Base-by-base conservation (phyloP, 2,888 invertebrate species). In the Catocala nupta region DNA sequence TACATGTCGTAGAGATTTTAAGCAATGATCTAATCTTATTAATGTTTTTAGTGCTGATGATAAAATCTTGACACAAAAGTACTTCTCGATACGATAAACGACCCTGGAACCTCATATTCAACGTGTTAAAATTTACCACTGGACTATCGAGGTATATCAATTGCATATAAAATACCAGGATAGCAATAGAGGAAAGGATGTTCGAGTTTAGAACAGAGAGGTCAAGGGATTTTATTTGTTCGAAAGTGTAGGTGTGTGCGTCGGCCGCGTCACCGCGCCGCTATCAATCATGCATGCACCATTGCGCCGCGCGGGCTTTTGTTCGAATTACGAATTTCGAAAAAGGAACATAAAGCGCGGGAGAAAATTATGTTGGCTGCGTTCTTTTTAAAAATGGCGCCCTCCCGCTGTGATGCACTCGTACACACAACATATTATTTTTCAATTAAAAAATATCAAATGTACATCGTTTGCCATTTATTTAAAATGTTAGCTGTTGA, bases 251-350 rank as follows among this genome's bases (percentile, higher is more conserved):
- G 74, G 66, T 68, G 73, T 71, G 78, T 68, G 56, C 78, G 83
- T 87, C 85, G 79, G 83, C 84, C 86, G 79, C 88, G 90, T 92
- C 92, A 91, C 86, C 86, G 89, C 82, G 68, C 83, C 87, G 89
- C 92, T 90, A 93, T 93, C 93, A 92, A 93, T 93, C 93, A 93
- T 91, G 89, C 89, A 91, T 92, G 93, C 93, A 88, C 92, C 93
- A 91, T 92, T 92, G 93, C 91, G 87, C 87, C 81, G 88, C 83
- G 88, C 87, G 85, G 83, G 91, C 92, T 92, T 92, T 93, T 91
- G 92, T 93, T 91, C 90, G 88, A 90, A 90, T 91, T 90, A 91
- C 92, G 88, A 89, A 91, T 90, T 91, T 89, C 87, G 84, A 92
- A 93, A 92, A 92, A 92, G 85, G 90, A 90, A 91, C 87, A 89